Base-by-base conservation (phyloP, 1,140 invertebrate species). In the Chrysopa pallens region DNA sequence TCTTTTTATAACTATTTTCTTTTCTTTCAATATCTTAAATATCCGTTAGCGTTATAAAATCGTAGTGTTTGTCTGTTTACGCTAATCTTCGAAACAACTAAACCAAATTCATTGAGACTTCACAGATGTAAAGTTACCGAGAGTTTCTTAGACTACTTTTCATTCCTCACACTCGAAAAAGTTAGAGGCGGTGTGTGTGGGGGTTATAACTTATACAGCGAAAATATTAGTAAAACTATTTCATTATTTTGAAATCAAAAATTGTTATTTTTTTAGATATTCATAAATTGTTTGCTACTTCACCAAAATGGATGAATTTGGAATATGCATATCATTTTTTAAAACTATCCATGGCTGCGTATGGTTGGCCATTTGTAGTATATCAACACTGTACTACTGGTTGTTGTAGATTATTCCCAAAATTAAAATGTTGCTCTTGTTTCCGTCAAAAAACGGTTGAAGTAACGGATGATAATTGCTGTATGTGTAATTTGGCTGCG, bases 321-420 rank as follows among this genome's bases (percentile, higher is more conserved):
- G 72, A 79, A 45, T 72, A 74, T 50, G 82, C 84, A 1, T 53
- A 70, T 37, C 77, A 89, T 59, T 88, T 80, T 50, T 63, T 89
- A 42, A 73, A 78, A 53, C 72, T 84, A 50, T 83, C 86, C 0
- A 74, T 84, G 50, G 80, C 82, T 1, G 75, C 76, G n/a, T 93
- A 91, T 58, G 85, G 88, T 1, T 93, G 88, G 85, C 79, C 85
- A n/a, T 83, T 83, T 50, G 84, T 84, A 47, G 61, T 91, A 50
- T 85, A 84, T 55, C 66, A 73, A 17, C 73, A 88, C 53, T 72
- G 72, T 41, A 76, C 74, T 45, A 79, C 76, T 6, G 82, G 81
- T 5, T 69, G 84, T 39, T 87, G 78, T 62, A 73, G 76, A 51
- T 59, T 91, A 33, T 66, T 78, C 42, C 62, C 67, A 6, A 69